Evolutionary conservation across 2,888 invertebrate species (phyloP).

Genomic region (Bruchidius siliquastri): DNA sequence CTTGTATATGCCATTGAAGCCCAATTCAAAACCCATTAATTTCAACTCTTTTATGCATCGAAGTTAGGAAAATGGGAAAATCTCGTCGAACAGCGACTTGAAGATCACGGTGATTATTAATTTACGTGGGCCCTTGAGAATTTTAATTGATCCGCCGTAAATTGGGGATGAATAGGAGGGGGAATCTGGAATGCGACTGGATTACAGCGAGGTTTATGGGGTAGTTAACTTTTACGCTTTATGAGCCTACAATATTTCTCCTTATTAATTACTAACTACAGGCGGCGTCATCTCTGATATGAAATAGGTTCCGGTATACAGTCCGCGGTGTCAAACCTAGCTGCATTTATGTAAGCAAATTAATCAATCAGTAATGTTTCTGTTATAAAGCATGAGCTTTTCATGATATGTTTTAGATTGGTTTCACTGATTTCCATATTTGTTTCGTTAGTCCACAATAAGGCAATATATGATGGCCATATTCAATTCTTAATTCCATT

Average conservation of each 20-base stretch:
- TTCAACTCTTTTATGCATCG: constrained; percentile 24
- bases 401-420: too few species aligned
- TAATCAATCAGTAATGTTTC: too few species aligned
- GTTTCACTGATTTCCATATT: too few species aligned
- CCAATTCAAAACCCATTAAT: constrained; percentile 41
- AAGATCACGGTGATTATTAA: neutral
- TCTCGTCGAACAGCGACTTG: constrained; percentile 1
- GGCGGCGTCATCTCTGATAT: neutral
- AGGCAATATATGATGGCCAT: too few species aligned
- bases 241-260: neutral
- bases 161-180: neutral
- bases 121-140: neutral
- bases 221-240: neutral
- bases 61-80: constrained; percentile 10
- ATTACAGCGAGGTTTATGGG: neutral
- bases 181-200: neutral
- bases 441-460: too few species aligned
- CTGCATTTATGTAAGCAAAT: too few species aligned
- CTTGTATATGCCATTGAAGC: constrained; percentile 3
- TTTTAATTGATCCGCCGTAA: neutral
- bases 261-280: neutral
- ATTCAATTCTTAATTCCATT: too few species aligned
- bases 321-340: too few species aligned
- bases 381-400: too few species aligned
- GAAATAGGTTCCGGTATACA: too few species aligned